Conservation (phyloP, 2,888 invertebrate genomes). For the Thelaira solivaga region DNA sequence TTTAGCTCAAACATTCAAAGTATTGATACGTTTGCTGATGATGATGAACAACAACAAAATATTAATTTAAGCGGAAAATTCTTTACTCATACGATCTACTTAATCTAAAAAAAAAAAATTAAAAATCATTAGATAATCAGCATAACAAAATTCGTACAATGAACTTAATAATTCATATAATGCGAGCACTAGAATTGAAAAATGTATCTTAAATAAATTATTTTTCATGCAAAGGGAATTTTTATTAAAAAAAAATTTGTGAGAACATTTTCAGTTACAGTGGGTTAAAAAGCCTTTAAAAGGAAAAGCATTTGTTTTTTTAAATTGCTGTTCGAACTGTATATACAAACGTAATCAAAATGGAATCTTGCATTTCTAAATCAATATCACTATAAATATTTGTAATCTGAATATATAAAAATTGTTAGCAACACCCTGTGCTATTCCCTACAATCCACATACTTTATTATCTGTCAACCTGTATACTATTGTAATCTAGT, state of each 20-base stretch:
- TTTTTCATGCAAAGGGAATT: constrained; percentile 15
- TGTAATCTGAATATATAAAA: too few relatives aligned
- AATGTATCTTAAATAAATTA: constrained; percentile 26
- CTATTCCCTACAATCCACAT: too few relatives aligned
- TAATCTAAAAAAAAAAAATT: too few relatives aligned
- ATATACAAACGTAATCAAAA: too few relatives aligned
- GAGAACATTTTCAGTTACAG: not conserved
- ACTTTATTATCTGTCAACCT: too few relatives aligned
- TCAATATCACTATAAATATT: too few relatives aligned
- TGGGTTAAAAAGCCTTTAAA: not conserved
- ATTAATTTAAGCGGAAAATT: constrained; percentile 57
- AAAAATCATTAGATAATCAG: constrained; percentile 58
- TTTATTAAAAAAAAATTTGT: not conserved
- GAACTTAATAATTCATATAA: constrained; percentile 32
- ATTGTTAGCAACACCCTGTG: too few relatives aligned
- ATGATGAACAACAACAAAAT: constrained; percentile 15
- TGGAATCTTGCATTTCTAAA: too few relatives aligned
- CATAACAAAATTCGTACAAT: constrained; percentile 50
- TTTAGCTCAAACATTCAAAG: constrained; percentile 21
- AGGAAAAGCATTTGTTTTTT: too few relatives aligned
- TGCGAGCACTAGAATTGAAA: not conserved
- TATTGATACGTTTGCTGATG: constrained; percentile 29
- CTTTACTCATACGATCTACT: constrained; percentile 56
- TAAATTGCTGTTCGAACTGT: too few relatives aligned
- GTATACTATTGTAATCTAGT: too few relatives aligned